Base-by-base conservation (phyloP, 2,113 vertebrate genomes). In the Microtus richardsoni region DNA sequence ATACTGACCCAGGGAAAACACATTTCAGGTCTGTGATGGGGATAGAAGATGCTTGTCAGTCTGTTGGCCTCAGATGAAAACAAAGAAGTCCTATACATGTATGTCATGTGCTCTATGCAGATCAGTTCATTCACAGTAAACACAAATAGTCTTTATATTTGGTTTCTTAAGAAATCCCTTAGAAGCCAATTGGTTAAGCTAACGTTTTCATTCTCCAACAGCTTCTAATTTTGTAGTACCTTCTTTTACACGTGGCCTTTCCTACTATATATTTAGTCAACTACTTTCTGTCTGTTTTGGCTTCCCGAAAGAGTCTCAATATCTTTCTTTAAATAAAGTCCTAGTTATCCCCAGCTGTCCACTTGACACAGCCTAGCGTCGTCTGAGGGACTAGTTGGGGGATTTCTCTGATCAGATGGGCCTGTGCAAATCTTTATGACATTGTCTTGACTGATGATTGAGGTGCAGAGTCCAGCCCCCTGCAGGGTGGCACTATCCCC, bases 301-400 rank as follows among this genome's bases (percentile, higher is more conserved):
- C 24, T 74, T 93, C 64, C 77, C 16, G 30, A 85, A 91, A 80
- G n/a, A 91, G 74, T 7, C 21, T 94, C 60, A 39, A 0, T 88
- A 39, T 82, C 47, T 95, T 41, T 96, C 96, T 96, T 82, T 49
- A 93, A 91, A 94, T 82, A 93, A 87, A 87, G 47, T 68, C 17
- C 9, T 36, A 49, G 10, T 68, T 68, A 68, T 36, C 41, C 21
- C 33, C 17, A 85, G 39, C 82, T 47, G 60, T 62, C 60, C 36
- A 68, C 28, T 33, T 49, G 17, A 68, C 62, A 85, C 5, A 85
- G 28, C 62, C 62, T 85, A 12, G 41, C 68, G 17, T 36, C 28
- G 22, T 47, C 41, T 66, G 62, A 47, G 11, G 83, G 83, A 66
- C 41, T 47, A 30, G 6, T 66, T 33, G 60, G 21, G 26, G 9